Evolutionary conservation across 2,888 invertebrate genomes (phyloP), one percentile per base, ranked within the genome.

Genomic region (Dolichomitus sp.): DNA sequence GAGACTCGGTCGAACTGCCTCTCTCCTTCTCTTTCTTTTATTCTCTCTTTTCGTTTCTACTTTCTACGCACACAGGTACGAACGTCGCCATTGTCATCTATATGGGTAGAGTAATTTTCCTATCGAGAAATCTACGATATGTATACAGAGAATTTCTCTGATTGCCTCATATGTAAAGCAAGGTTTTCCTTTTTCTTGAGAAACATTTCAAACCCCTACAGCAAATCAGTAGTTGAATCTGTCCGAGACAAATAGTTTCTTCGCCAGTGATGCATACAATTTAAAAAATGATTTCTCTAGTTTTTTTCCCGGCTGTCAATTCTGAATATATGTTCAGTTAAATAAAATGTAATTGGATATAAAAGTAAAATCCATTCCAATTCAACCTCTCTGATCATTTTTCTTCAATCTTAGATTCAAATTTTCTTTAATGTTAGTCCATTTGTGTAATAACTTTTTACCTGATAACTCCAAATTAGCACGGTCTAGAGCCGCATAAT

Each of bases 81-180:
- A 17, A 45, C 19, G 5, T 42, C 27, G 19, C 45, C 45, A 40
- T 19, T 50, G 40, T 69, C 77, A 42, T 69, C 37, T 61, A 48
- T 50, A 73, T 63, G 30, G 50, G 12, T 1, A 23, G 61, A 50
- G 37, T 50, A 73, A 30, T 61, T 50, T 73, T 73, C 45, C 19
- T 61, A 33, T 50, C 40, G 37, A 19, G 12, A 23, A 33, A 52
- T 52, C 7, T 37, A n/a, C 19, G 4, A 12, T 48, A 30, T 69
- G 23, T 54, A 54, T 27, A 27, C n/a, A 27, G 9, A 3, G 40
- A 52, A 40, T 52, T 69, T 69, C 52, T 40, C 23, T 23, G 23
- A 14, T 5, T 30, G 37, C 19, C 27, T n/a, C 40, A 4, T n/a
- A 40, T n/a, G 40, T 52, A 40, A 69, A 14, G 30, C n/a, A 37